phyloP scores from a whole-genome alignment of 2,113 vertebrate species.

The Spermophilus dauricus region DNA sequence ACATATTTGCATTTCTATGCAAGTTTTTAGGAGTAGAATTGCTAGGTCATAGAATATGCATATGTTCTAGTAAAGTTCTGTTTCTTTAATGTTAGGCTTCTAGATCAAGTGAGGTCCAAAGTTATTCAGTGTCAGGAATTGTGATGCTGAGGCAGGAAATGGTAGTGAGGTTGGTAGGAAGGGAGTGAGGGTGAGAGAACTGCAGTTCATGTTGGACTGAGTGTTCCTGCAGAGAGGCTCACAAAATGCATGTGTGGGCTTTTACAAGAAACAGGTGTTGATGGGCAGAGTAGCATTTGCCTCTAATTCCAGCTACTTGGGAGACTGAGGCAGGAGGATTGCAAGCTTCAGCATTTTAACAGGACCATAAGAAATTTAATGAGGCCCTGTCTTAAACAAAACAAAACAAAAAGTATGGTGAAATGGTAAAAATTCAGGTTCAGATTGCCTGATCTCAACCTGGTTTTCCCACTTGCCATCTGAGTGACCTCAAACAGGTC shows the following conservation, averaged over 20 bases:
- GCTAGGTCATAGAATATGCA: neutral
- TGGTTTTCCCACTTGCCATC: neutral
- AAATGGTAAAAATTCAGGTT: neutral
- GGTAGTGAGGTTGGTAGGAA: neutral
- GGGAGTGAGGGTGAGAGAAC: neutral
- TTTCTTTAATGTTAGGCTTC: neutral
- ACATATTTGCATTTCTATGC: neutral
- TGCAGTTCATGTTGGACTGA: no score
- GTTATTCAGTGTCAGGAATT: neutral
- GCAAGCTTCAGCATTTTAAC: no score
- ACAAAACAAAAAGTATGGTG: no score
- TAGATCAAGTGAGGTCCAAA: neutral
- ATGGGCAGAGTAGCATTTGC: no score
- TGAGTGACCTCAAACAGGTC: neutral
- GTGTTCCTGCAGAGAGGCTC: neutral
- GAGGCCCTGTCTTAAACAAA: no score
- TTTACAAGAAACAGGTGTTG: neutral
- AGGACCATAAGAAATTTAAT: no score
- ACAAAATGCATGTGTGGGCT: neutral
- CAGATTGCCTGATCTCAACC: neutral
- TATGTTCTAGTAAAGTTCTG: neutral
- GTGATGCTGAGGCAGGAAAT: neutral
- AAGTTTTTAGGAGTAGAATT: neutral
- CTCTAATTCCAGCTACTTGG: no score
- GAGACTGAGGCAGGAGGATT: no score